These are phyloP conservation scores for Azemiops feae DNA, from an alignment of 2,113 vertebrate species.

Conservation along the genomic window DNA sequence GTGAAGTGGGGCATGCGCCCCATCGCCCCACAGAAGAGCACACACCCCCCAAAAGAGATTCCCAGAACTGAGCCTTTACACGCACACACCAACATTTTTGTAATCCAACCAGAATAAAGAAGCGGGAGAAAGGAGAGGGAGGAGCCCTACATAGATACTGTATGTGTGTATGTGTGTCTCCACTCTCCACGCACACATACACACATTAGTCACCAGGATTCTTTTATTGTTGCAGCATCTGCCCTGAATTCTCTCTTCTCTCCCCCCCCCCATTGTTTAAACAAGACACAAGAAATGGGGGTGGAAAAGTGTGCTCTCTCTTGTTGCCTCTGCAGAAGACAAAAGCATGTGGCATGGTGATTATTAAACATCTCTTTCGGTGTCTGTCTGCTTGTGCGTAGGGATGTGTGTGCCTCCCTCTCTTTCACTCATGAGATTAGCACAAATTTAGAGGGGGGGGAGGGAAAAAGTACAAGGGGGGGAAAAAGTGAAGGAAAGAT, in stretches of 20 bases:
- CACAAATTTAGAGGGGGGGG: background rate
- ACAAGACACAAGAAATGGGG: background rate
- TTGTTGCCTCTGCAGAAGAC: background rate
- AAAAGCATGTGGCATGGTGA: background rate
- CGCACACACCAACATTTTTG: background rate
- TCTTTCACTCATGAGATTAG: background rate
- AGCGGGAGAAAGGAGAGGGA: background rate
- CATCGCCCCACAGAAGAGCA: background rate
- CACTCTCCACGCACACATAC: background rate
- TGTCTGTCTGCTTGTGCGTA: background rate
- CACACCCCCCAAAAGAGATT: background rate
- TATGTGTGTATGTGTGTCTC: background rate
- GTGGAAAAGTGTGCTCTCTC: background rate
- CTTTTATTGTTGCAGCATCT: background rate
- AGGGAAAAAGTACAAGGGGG: background rate
- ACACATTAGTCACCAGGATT: background rate
- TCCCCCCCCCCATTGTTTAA: background rate
- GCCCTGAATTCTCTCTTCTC: background rate
- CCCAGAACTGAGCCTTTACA: background rate
- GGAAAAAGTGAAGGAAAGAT: background rate
- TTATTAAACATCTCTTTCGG: background rate
- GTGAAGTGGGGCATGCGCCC: background rate
- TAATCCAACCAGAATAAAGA: conserved; percentile 3
- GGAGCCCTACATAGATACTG: background rate
- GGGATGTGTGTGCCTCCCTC: background rate